Evolutionary conservation across 1,140 invertebrate species (phyloP), one percentile per base, ranked within the genome.

Genomic region (Drosophila rhopaloa): DNA sequence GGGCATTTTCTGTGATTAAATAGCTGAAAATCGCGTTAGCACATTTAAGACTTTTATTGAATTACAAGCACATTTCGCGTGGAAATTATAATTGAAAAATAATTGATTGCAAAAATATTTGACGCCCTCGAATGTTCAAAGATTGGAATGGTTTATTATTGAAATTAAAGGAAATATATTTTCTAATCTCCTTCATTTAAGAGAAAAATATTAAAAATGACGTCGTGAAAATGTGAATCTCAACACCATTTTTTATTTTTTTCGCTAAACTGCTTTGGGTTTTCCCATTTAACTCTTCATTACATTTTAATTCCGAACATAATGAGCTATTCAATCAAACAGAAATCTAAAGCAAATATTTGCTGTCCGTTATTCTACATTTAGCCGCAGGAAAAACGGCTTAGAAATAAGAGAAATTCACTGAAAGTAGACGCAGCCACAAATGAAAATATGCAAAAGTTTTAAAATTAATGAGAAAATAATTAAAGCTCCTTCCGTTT

Each of bases 271-370:
- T 24, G 27, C 27, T 19, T 19, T 8, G 7, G 16, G 14, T n/a
- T 38, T 37, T 46, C 41, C 47, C 60, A 38, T 50, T 65, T 65
- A 68, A 51, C 51, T 43, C 46, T 24, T 63, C 13, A 35, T 14
- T 50, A 32, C 29, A 19, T 46, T 54, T 54, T 66, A 13, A 8
- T 50, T 38, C 10, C 32, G 13, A 13, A 29, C 19, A n/a, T 68
- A 68, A 68, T 68, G 60, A 68, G 65, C 61, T 68, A 14, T 29
- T 43, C 61, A 68, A 68, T 66, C 60, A 68, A 68, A 44, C 47
- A 32, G 47, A 68, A 68, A 68, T 44, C 44, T 53, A 37, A 38
- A 14, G 32, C 32, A 66, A 68, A 68, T 68, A 53, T 68, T 68
- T 51, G 32, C 29, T 67, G 65, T 51, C 46, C 60, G 46, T 53